Conservation (phyloP, 2,888 invertebrate genomes). For the Scaptomyza flava region DNA sequence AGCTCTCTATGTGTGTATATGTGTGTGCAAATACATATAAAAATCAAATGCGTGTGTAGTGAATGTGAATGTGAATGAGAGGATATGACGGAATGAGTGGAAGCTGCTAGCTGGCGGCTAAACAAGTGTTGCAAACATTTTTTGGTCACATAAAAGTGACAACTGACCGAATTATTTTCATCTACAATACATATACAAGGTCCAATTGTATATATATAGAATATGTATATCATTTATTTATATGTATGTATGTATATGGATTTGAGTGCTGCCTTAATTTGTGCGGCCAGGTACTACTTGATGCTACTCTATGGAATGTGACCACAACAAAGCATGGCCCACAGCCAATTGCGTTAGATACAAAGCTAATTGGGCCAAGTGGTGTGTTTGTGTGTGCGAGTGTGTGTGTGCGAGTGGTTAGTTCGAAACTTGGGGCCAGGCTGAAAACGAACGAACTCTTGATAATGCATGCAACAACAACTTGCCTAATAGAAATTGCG, state of each 20-base stretch:
- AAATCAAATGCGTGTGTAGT: not conserved
- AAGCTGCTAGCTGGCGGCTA: slow-evolving; percentile 42
- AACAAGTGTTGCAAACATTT: slow-evolving; percentile 62
- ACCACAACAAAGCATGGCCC: slow-evolving; percentile 76
- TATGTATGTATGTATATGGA: slow-evolving; percentile 12
- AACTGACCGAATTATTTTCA: slow-evolving; percentile 72
- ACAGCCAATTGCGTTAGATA: slow-evolving; percentile 70
- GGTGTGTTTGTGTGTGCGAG: slow-evolving; percentile 18
- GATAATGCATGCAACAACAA: slow-evolving; percentile 66
- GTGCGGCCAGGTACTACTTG: slow-evolving; percentile 54
- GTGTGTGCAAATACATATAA: slow-evolving; percentile 7
- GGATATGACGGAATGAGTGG: slow-evolving; percentile 7
- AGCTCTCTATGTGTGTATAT: slow-evolving; percentile 15
- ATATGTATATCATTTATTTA: slow-evolving; percentile 7
- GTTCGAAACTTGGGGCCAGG: slow-evolving; percentile 25
- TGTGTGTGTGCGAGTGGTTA: slow-evolving; percentile 4
- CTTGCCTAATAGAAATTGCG: slow-evolving; percentile 69
- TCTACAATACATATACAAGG: slow-evolving; percentile 23
- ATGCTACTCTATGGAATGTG: slow-evolving; percentile 45
- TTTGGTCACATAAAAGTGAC: slow-evolving; percentile 72
- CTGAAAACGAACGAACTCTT: slow-evolving; percentile 28
- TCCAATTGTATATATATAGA: slow-evolving; percentile 3
- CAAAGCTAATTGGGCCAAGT: slow-evolving; percentile 73
- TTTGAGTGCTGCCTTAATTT: slow-evolving; percentile 34
- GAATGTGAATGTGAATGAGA: not conserved